These are phyloP conservation scores for Pseudomyrmex pallidus DNA, from an alignment of 1,140 invertebrate species.

Conservation along the genomic window DNA sequence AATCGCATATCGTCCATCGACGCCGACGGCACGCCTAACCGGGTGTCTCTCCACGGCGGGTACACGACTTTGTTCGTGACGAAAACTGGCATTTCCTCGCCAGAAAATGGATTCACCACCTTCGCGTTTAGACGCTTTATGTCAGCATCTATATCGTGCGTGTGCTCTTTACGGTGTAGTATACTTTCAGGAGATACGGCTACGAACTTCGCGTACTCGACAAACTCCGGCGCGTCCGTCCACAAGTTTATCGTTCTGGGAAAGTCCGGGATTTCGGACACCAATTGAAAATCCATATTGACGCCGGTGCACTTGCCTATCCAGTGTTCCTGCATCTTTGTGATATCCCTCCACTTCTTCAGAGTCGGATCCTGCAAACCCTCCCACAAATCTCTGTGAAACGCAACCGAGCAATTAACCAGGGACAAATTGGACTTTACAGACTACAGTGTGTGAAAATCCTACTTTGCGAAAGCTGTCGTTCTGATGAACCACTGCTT, in stretches of 20 bases:
- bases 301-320: conserved; percentile 96
- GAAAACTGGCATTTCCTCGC: conserved; percentile 89
- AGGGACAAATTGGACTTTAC: not conserved
- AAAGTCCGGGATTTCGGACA: conserved; percentile 81
- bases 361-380: conserved; percentile 90
- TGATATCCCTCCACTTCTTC: conserved; percentile 93
- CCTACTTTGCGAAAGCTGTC: conserved; percentile 93
- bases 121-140: conserved; percentile 83
- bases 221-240: conserved; percentile 91
- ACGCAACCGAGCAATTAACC: conserved; percentile 42
- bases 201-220: conserved; percentile 89
- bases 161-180: conserved; percentile 81
- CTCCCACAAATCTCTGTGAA: conserved; percentile 86
- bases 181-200: conserved; percentile 86
- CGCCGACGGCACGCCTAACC: conserved; percentile 88
- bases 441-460: not conserved
- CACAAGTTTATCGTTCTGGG: conserved; percentile 88
- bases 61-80: conserved; percentile 88
- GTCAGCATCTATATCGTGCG: conserved; percentile 63
- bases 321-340: conserved; percentile 97
- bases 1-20: conserved; percentile 87
- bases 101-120: conserved; percentile 91
- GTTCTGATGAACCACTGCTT: conserved; percentile 98
- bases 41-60: conserved; percentile 88
- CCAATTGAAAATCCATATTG: conserved; percentile 90